Percentiles rank a stretch among this genome's conserved stretches.
Evolutionary conservation across 1,140 invertebrate species (phyloP).

Genomic region (Lerema accius): DNA sequence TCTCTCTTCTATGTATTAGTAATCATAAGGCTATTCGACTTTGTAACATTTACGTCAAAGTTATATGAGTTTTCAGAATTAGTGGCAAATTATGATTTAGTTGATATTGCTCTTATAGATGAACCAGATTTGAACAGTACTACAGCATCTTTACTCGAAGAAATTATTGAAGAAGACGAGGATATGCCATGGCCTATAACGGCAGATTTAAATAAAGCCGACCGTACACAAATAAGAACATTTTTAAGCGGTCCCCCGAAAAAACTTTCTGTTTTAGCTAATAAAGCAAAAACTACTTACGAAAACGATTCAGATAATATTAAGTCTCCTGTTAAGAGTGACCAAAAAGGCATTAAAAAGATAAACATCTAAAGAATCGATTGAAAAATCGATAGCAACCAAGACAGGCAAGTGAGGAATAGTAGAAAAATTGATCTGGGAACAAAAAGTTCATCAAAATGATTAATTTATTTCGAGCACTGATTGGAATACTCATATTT

Average conservation of each 20-base stretch:
- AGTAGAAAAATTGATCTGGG: conserved; percentile 13
- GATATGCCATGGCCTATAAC: conserved; percentile 45
- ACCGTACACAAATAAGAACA: conserved; percentile 40
- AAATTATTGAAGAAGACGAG: conserved; percentile 39
- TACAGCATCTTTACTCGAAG: conserved; percentile 28
- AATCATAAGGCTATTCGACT: conserved; percentile 51
- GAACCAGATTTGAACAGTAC: conserved; percentile 33
- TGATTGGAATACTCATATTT: conserved; percentile 43
- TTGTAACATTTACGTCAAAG: conserved; percentile 60
- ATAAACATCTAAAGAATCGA: not conserved
- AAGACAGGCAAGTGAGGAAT: not conserved
- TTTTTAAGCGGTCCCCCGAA: conserved; percentile 46
- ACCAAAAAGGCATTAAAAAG: too few relatives aligned
- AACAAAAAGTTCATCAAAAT: conserved; percentile 38
- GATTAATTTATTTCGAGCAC: conserved; percentile 55
- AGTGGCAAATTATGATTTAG: conserved; percentile 56
- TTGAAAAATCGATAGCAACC: not conserved
- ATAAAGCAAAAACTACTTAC: conserved; percentile 5
- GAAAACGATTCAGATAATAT: not conserved
- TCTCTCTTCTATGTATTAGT: conserved; percentile 57
- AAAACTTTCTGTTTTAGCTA: conserved; percentile 21
- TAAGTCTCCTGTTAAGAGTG: too few relatives aligned
- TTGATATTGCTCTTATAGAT: conserved; percentile 46
- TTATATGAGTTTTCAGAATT: conserved; percentile 59
- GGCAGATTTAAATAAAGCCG: conserved; percentile 45